These are phyloP conservation scores for Thereva nobilitata DNA, from an alignment of 2,888 invertebrate genomes.

Conservation along the genomic window DNA sequence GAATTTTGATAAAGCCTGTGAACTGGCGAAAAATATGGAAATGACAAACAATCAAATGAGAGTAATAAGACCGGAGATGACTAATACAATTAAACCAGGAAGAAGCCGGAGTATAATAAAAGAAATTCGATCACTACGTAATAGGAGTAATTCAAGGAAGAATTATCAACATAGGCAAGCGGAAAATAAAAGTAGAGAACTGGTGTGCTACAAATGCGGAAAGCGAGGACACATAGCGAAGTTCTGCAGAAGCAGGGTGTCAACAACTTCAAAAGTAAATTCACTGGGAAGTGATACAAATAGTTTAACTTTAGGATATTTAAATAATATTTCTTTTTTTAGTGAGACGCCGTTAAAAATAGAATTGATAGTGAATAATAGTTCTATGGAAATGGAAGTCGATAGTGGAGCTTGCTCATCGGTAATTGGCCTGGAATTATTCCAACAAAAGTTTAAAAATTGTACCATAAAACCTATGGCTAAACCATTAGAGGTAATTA, in stretches of 20 bases:
- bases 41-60: background rate
- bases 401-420: conserved; percentile 39
- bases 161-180: background rate
- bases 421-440: conserved; percentile 37
- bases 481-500: conserved; percentile 29
- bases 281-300: background rate
- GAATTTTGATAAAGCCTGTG: conserved; percentile 36
- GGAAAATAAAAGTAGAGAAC: too few species aligned
- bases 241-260: background rate
- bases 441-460: conserved; percentile 31
- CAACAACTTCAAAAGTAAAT: background rate
- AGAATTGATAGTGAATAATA: conserved; percentile 20
- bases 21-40: conserved; percentile 29
- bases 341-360: conserved; percentile 12
- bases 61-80: background rate
- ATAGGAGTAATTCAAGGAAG: background rate
- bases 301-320: background rate
- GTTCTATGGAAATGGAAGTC: conserved; percentile 38
- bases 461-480: conserved; percentile 24
- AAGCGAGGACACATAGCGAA: background rate
- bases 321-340: background rate
- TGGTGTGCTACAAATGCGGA: background rate
- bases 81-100: background rate
- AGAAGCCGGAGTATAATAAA: too few species aligned
- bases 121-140: background rate